phyloP scores from a whole-genome alignment of 2,113 vertebrate species.

The Neopipo cinnamomea region DNA sequence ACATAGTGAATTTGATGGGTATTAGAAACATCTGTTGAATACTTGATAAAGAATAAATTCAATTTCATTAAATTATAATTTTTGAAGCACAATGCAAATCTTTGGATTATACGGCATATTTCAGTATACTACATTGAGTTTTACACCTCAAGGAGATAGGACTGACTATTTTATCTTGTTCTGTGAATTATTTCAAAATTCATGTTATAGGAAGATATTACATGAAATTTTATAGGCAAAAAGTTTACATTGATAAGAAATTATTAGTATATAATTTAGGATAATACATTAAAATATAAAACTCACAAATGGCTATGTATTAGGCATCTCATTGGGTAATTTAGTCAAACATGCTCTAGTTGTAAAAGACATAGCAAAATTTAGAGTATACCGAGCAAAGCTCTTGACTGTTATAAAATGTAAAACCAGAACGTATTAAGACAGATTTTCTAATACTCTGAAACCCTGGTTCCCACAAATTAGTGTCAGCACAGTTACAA shows the following conservation, averaged over 20 bases:
- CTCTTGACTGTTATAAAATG: neutral
- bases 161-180: neutral
- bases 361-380: neutral
- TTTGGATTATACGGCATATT: neutral
- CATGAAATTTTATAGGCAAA: neutral
- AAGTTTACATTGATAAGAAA: neutral
- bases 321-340: neutral
- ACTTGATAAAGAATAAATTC: slow-evolving; percentile 57
- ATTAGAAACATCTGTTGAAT: slow-evolving; percentile 63
- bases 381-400: neutral
- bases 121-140: neutral
- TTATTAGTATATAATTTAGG: neutral
- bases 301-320: neutral
- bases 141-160: neutral
- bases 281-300: neutral
- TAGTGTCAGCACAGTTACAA: neutral
- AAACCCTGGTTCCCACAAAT: neutral
- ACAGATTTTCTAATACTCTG: neutral
- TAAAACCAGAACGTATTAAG: neutral
- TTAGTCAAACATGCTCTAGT: neutral
- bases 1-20: slow-evolving; percentile 46
- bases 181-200: slow-evolving; percentile 11
- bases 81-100: slow-evolving; percentile 27
- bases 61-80: slow-evolving; percentile 34
- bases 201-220: neutral